Conservation (phyloP, 1,140 invertebrate species). For the Lutraria rhynchaena region DNA sequence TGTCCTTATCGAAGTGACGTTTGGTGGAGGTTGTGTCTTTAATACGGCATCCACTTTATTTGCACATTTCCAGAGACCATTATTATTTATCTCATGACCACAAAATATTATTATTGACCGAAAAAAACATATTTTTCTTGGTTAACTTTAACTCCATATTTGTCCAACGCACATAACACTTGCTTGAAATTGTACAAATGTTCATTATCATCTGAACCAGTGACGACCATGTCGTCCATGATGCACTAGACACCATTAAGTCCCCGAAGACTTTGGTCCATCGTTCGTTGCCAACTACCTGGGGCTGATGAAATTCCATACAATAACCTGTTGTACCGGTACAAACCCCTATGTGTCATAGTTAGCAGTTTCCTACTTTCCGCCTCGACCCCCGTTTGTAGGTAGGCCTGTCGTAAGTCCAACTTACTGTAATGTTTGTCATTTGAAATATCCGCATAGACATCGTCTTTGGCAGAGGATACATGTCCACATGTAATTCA, state of each 20-base stretch:
- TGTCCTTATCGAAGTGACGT: conserved; percentile 31
- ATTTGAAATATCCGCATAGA: conserved; percentile 68
- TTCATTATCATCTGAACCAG: conserved; percentile 39
- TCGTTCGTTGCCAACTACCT: conserved; percentile 82
- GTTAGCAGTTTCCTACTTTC: conserved; percentile 61
- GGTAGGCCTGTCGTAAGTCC: conserved; percentile 68
- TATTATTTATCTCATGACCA: conserved; percentile 72
- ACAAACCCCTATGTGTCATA: conserved; percentile 73
- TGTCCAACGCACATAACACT: conserved; percentile 46
- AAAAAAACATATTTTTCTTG: conserved; percentile 78
- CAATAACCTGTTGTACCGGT: conserved; percentile 57
- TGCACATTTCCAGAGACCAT: conserved; percentile 61
- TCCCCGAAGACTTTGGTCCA: conserved; percentile 79
- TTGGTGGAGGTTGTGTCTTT: conserved; percentile 54
- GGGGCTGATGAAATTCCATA: conserved; percentile 83
- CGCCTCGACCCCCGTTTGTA: conserved; percentile 64
- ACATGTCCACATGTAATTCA: conserved; percentile 56
- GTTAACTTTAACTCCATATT: conserved; percentile 81
- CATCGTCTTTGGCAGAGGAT: conserved; percentile 65
- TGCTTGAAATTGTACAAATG: conserved; percentile 54
- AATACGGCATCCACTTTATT: conserved; percentile 71
- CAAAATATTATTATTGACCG: conserved; percentile 71
- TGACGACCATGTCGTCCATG: conserved; percentile 65
- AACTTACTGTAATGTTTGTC: conserved; percentile 73
- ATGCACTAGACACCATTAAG: conserved; percentile 41